phyloP scores from a whole-genome alignment of 2,888 invertebrate genomes.

The Alitta virens region DNA sequence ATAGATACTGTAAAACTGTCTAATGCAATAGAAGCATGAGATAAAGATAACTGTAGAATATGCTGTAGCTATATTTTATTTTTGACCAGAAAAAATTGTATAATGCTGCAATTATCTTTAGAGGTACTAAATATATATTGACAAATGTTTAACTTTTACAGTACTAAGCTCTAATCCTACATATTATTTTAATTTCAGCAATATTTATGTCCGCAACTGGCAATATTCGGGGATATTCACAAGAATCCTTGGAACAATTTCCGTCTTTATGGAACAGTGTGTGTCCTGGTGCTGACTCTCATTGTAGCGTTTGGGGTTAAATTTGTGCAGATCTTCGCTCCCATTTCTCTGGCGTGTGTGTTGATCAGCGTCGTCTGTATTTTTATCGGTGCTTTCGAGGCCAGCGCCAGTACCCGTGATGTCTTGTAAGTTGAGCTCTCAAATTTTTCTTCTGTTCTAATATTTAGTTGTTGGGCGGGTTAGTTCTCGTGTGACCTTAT shows the following conservation, averaged over 20 bases:
- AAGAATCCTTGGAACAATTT: conserved; percentile 89
- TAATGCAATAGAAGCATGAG: too few species aligned
- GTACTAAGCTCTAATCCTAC: too few species aligned
- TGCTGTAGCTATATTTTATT: too few species aligned
- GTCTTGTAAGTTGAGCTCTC: conserved; percentile 17
- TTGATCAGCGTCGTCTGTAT: conserved; percentile 89
- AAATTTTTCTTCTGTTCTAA: not conserved
- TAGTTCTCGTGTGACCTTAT: too few species aligned
- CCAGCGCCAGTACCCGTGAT: conserved; percentile 25
- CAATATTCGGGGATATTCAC: conserved; percentile 76
- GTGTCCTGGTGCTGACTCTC: conserved; percentile 82
- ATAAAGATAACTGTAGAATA: too few species aligned
- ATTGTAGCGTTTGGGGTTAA: conserved; percentile 92
- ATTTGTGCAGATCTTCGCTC: conserved; percentile 96
- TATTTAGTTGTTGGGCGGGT: too few species aligned
- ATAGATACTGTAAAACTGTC: too few species aligned
- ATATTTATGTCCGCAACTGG: conserved; percentile 62
- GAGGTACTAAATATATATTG: too few species aligned
- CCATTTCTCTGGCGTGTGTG: conserved; percentile 90
- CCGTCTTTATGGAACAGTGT: conserved; percentile 86
- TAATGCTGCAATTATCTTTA: too few species aligned
- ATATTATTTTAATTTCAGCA: conserved; percentile 21
- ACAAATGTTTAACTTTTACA: too few species aligned
- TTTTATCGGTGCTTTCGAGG: conserved; percentile 80
- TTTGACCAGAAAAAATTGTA: too few species aligned